Percentiles rank a stretch among this genome's conserved stretches.
Evolutionary conservation across 2,797 vertebrate genomes (phyloP).

Genomic region (Manis pentadactyla): DNA sequence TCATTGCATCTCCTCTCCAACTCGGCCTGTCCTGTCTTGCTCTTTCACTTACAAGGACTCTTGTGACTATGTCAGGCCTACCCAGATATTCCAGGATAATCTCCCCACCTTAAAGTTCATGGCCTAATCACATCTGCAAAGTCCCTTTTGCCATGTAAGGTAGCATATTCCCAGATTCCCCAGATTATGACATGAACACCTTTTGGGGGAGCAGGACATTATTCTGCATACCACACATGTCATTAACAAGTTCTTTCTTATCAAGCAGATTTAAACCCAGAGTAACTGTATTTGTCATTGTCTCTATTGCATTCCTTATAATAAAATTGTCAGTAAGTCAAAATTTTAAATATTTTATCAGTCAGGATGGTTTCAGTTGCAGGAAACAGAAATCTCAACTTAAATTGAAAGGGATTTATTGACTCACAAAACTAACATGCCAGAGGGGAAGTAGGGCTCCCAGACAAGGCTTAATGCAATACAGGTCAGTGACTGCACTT

Average conservation of each 20-base stretch:
- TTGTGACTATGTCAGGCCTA: neutral
- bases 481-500: neutral
- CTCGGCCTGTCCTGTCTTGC: neutral
- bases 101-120: neutral
- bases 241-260: neutral
- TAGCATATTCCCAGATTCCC: neutral
- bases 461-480: neutral
- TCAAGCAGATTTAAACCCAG: neutral
- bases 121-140: neutral
- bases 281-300: neutral
- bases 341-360: neutral
- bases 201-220: neutral
- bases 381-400: neutral
- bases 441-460: neutral
- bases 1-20: neutral
- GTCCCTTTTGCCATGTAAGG: neutral
- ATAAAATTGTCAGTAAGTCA: neutral
- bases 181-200: neutral
- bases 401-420: neutral
- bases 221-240: neutral
- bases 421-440: neutral
- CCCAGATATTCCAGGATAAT: neutral
- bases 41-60: neutral
- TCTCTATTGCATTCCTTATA: neutral
- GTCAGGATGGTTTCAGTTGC: neutral